phyloP scores from a whole-genome alignment of 2,797 vertebrate genomes.

The Enteromius radiatus region DNA sequence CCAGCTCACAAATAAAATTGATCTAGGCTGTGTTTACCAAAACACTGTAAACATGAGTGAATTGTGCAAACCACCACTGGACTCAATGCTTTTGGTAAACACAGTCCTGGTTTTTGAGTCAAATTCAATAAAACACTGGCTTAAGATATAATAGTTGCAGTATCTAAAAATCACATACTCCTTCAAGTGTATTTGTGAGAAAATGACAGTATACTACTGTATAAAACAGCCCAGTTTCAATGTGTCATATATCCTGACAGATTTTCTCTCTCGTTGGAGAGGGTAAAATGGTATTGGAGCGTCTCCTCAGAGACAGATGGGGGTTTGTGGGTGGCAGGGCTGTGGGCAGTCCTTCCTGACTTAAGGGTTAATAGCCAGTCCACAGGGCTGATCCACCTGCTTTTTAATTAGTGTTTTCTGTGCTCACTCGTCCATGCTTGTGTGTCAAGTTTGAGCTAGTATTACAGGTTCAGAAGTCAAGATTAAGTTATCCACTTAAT shows the following conservation, averaged over 20 bases:
- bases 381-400: conserved; percentile 54
- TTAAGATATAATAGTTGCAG: neutral
- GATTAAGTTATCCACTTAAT: conserved; percentile 24
- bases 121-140: neutral
- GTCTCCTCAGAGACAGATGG: conserved; percentile 59
- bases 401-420: conserved; percentile 56
- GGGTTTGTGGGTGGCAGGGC: conserved; percentile 51
- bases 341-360: conserved; percentile 51
- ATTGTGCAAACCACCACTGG: neutral
- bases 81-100: neutral
- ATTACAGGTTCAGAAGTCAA: conserved; percentile 16
- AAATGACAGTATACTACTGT: neutral
- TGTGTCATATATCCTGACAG: conserved; percentile 17
- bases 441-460: conserved; percentile 23
- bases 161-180: neutral
- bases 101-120: neutral
- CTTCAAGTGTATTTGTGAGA: neutral
- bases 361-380: conserved; percentile 58
- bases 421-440: conserved; percentile 36
- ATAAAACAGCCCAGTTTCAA: neutral
- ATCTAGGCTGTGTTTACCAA: neutral
- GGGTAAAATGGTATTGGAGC: conserved; percentile 44
- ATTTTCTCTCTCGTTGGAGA: conserved; percentile 40
- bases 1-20: neutral
- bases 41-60: neutral